These are phyloP conservation scores for Dermatemys mawii DNA, from an alignment of 2,113 vertebrate genomes.

Conservation along the genomic window DNA sequence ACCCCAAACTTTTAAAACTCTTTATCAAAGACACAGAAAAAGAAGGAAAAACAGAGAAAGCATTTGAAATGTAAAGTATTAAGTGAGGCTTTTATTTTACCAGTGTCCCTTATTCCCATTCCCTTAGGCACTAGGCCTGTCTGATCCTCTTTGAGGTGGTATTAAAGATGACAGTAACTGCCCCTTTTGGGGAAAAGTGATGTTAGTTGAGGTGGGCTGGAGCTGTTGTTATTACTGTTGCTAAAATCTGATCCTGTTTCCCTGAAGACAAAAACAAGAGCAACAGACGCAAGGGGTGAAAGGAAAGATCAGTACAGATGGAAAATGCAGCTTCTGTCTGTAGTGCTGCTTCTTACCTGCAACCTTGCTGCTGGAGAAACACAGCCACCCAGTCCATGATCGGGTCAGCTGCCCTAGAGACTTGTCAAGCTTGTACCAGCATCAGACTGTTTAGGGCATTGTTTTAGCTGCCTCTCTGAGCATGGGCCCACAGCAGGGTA, in stretches of 20 bases:
- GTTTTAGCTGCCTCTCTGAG: neutral
- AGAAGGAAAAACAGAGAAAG: neutral
- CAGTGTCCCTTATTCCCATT: neutral
- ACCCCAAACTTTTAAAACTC: no score
- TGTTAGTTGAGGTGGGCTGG: neutral
- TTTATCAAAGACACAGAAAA: neutral
- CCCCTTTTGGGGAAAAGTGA: neutral
- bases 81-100: neutral
- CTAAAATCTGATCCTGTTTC: neutral
- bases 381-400: neutral
- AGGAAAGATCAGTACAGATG: neutral
- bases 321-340: neutral
- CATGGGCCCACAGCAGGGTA: neutral
- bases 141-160: neutral
- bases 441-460: neutral
- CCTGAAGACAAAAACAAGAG: neutral
- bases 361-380: neutral
- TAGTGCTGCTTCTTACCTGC: neutral
- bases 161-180: neutral
- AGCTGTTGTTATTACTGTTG: neutral
- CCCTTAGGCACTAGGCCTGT: neutral
- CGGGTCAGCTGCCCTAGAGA: neutral
- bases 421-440: neutral
- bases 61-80: neutral
- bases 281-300: neutral